phyloP scores from a whole-genome alignment of 1,140 invertebrate species.

The Lordiphosa collinella region DNA sequence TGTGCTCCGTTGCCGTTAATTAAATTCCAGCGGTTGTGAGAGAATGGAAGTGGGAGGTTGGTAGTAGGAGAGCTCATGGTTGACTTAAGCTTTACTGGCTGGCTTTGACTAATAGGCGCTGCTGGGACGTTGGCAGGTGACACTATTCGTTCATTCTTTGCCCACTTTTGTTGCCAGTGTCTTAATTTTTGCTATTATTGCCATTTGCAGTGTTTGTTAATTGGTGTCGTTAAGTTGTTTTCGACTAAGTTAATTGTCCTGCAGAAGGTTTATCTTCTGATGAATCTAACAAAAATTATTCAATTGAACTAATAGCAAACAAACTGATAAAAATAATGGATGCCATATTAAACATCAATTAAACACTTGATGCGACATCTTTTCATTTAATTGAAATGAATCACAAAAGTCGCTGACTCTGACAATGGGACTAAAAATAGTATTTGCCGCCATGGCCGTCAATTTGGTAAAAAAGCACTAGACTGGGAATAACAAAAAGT shows the following conservation, averaged over 20 bases:
- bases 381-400: constrained; percentile 43
- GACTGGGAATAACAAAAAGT: constrained; percentile 35
- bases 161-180: constrained; percentile 16
- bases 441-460: neutral
- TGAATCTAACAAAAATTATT: too few species aligned
- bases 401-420: constrained; percentile 11
- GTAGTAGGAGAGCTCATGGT: neutral
- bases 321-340: constrained; percentile 17
- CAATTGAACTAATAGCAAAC: too few species aligned
- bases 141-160: too few species aligned
- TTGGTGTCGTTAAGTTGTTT: constrained; percentile 34
- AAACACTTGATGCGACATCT: constrained; percentile 20
- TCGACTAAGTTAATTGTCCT: constrained; percentile 17
- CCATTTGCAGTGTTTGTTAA: constrained; percentile 27
- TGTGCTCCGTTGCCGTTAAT: constrained; percentile 60
- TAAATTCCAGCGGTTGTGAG: constrained; percentile 45
- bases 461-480: constrained; percentile 10
- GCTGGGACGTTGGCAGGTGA: too few species aligned
- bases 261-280: too few species aligned
- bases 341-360: constrained; percentile 34
- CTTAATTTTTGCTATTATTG: constrained; percentile 47
- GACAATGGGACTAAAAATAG: constrained; percentile 3
- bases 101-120: constrained; percentile 33
- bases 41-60: neutral
- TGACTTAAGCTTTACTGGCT: constrained; percentile 3